These are phyloP conservation scores for Limonius californicus DNA, from an alignment of 1,140 invertebrate species.

Conservation along the genomic window DNA sequence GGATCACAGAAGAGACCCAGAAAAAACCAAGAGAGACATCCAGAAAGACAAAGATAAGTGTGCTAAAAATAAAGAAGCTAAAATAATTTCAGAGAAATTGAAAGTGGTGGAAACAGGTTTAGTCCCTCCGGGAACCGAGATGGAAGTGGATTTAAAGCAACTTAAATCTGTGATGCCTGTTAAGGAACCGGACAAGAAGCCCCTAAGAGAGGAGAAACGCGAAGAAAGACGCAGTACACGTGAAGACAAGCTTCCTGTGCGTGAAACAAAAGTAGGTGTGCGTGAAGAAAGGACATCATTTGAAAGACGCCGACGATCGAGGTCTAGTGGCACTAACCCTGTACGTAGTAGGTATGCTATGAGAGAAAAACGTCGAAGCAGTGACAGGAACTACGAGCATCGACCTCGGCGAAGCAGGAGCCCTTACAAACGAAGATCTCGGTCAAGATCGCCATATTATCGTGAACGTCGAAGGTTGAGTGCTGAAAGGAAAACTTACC, in stretches of 20 bases:
- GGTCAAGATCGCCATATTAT: background rate
- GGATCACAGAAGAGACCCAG: constrained; percentile 39
- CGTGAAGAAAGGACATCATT: no score
- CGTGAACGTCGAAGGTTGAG: no score
- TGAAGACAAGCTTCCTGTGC: background rate
- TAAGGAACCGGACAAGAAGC: background rate
- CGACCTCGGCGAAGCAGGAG: background rate
- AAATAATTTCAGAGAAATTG: constrained; percentile 37
- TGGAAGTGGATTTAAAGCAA: constrained; percentile 36
- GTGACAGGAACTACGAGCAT: background rate
- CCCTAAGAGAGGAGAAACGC: background rate
- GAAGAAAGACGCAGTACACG: background rate
- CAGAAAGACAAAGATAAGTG: constrained; percentile 41
- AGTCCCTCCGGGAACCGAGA: constrained; percentile 46
- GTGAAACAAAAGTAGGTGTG: no score
- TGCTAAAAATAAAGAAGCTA: constrained; percentile 40
- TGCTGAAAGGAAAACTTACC: no score
- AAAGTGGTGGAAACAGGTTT: constrained; percentile 44
- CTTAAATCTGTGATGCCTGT: background rate
- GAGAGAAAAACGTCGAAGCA: background rate
- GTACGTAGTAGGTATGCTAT: background rate
- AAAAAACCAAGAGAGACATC: constrained; percentile 44
- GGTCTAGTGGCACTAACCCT: background rate
- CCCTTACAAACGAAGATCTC: background rate
- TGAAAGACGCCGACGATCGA: background rate